These are phyloP conservation scores for Apocheima hispidaria DNA, from an alignment of 2,888 invertebrate species.

Conservation along the genomic window DNA sequence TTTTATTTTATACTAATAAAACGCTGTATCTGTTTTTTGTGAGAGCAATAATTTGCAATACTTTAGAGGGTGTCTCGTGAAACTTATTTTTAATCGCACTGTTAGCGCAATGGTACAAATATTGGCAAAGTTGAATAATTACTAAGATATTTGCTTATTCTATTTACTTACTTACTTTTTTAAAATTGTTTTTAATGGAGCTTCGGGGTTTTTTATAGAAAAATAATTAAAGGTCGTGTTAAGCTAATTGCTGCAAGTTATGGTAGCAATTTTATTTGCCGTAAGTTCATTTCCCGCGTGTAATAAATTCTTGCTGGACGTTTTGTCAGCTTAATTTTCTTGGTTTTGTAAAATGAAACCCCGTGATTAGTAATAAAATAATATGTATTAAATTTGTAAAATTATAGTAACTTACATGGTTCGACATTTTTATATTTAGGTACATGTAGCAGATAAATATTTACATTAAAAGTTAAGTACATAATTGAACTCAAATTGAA, in stretches of 20 bases:
- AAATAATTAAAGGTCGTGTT: background rate
- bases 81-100: conserved; percentile 2
- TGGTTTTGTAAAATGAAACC: conserved; percentile 8
- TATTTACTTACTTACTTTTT: background rate
- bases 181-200: background rate
- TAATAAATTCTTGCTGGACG: background rate
- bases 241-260: background rate
- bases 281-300: background rate
- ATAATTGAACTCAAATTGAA: background rate
- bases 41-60: conserved; percentile 14
- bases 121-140: background rate
- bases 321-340: background rate
- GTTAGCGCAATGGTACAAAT: conserved; percentile 8
- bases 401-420: background rate
- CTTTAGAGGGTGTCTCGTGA: background rate
- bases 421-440: background rate
- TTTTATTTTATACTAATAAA: no score
- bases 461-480: no score
- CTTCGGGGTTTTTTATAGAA: background rate
- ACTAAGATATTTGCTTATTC: conserved; percentile 2
- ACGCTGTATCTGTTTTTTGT: background rate
- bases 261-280: background rate
- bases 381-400: background rate
- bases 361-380: background rate
- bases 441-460: background rate